Evolutionary conservation across 2,113 vertebrate genomes (phyloP).

Genomic region (Poeciliopsis turrubarensis): DNA sequence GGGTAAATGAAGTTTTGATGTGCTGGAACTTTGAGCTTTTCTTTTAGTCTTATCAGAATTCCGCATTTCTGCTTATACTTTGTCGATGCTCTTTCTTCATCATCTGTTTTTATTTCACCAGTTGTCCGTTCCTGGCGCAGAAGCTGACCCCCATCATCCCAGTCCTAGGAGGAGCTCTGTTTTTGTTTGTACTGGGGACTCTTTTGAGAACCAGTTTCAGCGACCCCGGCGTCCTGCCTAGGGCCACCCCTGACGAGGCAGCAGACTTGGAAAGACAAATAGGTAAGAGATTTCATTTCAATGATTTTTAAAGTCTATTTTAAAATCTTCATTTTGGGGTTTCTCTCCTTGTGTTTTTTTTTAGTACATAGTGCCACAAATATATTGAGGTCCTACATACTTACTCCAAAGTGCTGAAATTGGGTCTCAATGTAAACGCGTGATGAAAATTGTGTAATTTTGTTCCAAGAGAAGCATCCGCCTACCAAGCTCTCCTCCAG

Average conservation of each 20-base stretch:
- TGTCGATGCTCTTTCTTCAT: conserved; percentile 27
- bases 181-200: conserved; percentile 94
- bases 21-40: neutral
- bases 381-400: neutral
- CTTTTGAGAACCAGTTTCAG: conserved; percentile 95
- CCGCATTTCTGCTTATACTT: neutral
- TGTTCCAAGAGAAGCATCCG: no score
- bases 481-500: no score
- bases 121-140: conserved; percentile 88
- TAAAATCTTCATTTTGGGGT: conserved; percentile 22
- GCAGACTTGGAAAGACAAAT: conserved; percentile 96
- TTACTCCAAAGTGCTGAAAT: no score
- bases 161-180: conserved; percentile 89
- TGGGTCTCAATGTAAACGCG: no score
- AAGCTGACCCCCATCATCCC: conserved; percentile 90
- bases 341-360: neutral
- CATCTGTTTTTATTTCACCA: conserved; percentile 54
- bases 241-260: conserved; percentile 91
- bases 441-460: no score
- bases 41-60: neutral
- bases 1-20: neutral
- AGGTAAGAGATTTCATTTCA: conserved; percentile 80
- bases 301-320: conserved; percentile 10
- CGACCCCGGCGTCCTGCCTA: conserved; percentile 92
- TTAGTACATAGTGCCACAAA: neutral